Evolutionary conservation across 2,888 invertebrate species (phyloP), one percentile per base, ranked within the genome.

Genomic region (Rhingia rostrata): DNA sequence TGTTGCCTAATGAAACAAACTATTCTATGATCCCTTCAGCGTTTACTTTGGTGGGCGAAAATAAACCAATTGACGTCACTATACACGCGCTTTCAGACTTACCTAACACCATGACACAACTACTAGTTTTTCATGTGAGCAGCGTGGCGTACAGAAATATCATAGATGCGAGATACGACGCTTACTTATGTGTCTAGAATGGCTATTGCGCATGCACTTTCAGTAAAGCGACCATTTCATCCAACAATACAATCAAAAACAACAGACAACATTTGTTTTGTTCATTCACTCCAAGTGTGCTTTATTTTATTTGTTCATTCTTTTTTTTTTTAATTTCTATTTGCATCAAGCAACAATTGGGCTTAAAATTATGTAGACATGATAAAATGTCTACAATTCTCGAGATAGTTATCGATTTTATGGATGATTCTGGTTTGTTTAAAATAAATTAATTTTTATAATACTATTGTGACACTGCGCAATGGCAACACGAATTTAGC

Each of bases 221-320:
- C 22, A 22, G 22, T 22, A 2, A 22, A 22, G 22, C 22, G 22
- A n/a, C n/a, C n/a, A n/a, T n/a, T n/a, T n/a, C n/a, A n/a, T n/a
- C n/a, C n/a, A n/a, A n/a, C n/a, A n/a, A 10, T 9, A 10, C 7
- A 47, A 47, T 22, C 3, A 49, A 47, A 67, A 6, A 30, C 53
- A 39, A 39, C 4, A 75, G 39, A n/a, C 30, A 39, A n/a, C 3
- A 6, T 53, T 70, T 12, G 37, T 33, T 78, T 83, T 83, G 78
- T 79, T 79, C 83, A 83, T 83, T 83, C 83, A 74, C 64, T 79
- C 73, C 63, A 83, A 83, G 79, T 41, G 78, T 83, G 83, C 73
- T 69, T 63, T 83, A 67, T 73, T 83, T 83, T 79, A 83, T 79
- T 83, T 69, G 43, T 51, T 53, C 77, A 53, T 54, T 32, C 73